Base-by-base conservation (phyloP, 2,888 invertebrate genomes). In the Apantesis nais region DNA sequence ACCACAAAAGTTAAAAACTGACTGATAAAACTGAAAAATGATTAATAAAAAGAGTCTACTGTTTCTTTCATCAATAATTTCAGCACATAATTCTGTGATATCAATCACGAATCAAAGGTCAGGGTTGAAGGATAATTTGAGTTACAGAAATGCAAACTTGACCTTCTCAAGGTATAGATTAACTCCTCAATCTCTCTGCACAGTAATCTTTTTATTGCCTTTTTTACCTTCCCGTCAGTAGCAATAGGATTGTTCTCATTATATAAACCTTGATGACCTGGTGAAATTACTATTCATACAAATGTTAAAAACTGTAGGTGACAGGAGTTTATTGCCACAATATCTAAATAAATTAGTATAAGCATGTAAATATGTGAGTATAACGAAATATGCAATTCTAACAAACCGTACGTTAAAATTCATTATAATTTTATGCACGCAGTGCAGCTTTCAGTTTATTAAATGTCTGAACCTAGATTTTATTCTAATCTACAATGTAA, bases 341-440 rank as follows among this genome's bases (percentile, higher is more conserved):
- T 37, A 4, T 7, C 37, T 8, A 37, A 37, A 37, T 37, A 37
- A 37, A 37, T 37, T 4, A 37, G 3, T 7, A 19, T 44, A 44
- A 1, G 5, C 19, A 1, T 0, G 7, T 8, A 22, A 19, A 1
- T 29, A 66, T 60, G 37, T 39, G 64, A 74, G 73, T 75, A 76
- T 74, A 78, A 71, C 39, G 67, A 75, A 31, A 63, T 89, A 89
- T 89, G 89, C 87, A 89, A 84, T 84, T 86, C 83, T 78, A 84
- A 83, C 85, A 87, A 89, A 88, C 86, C 87, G 85, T 86, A 83
- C 78, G 83, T 81, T 83, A 87, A 90, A 89, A 93, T 92, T 91
- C 89, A 92, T 92, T 91, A 92, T 90, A 89, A 93, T 92, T 92
- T 91, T 92, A 93, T 93, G 92, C 92, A 92, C 90, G 86, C 86